Percentiles rank a stretch among this genome's conserved stretches.
These are phyloP conservation scores for Pseudoips prasinana DNA, from an alignment of 2,888 invertebrate genomes.

Conservation along the genomic window DNA sequence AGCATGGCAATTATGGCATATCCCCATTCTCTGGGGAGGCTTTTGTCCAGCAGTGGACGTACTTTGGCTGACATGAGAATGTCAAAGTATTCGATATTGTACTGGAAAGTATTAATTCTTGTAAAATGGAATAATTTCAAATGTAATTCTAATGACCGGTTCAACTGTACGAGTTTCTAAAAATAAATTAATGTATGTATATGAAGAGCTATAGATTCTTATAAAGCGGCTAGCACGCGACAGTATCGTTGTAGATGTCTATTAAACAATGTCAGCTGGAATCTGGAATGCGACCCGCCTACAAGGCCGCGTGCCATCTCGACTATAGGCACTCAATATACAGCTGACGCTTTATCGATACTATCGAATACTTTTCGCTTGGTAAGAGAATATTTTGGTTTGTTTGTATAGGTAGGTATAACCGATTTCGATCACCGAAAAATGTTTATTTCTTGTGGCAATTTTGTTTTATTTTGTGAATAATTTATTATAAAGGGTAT, in stretches of 20 bases:
- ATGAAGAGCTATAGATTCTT: conserved; percentile 27
- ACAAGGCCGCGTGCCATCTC: conserved; percentile 68
- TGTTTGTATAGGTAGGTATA: conserved; percentile 4
- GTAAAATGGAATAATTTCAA: too few species aligned
- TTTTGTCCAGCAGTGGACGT: too few species aligned
- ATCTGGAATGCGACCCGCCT: conserved; percentile 77
- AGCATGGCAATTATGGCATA: too few species aligned
- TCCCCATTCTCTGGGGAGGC: too few species aligned
- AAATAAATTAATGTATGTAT: conserved; percentile 20
- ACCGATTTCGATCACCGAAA: too few species aligned
- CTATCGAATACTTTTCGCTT: conserved; percentile 25
- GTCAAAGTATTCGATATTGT: too few species aligned
- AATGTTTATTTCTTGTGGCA: too few species aligned
- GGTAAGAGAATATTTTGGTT: conserved; percentile 12
- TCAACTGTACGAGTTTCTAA: conserved; percentile 20
- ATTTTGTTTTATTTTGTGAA: too few species aligned
- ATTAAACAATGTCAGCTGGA: conserved; percentile 71
- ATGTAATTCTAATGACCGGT: conserved; percentile 13
- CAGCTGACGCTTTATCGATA: conserved; percentile 30
- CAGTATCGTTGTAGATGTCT: conserved; percentile 34
- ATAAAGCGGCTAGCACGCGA: conserved; percentile 35
- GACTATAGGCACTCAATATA: conserved; percentile 38
- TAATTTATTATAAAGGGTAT: too few species aligned
- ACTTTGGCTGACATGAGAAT: too few species aligned
- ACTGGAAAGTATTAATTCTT: too few species aligned